These are phyloP conservation scores for Raja brachyura DNA, from an alignment of 2,113 vertebrate species.

Conservation along the genomic window DNA sequence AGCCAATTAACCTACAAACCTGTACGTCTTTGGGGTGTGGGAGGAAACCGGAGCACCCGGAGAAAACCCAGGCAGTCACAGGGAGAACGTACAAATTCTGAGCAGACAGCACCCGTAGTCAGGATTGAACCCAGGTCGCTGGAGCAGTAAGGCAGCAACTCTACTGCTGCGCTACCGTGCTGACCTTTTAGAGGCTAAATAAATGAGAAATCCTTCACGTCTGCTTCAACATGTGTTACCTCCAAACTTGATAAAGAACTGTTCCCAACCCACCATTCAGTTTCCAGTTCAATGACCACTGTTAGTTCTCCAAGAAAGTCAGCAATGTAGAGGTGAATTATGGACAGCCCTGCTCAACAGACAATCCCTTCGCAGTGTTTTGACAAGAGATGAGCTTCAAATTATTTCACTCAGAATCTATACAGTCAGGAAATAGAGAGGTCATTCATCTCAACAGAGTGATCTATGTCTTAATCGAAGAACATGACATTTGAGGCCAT, in stretches of 20 bases:
- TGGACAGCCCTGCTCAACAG: not conserved
- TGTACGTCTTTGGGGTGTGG: no score
- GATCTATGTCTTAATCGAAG: not conserved
- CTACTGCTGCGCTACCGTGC: no score
- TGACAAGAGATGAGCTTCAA: not conserved
- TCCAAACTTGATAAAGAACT: not conserved
- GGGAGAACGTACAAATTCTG: no score
- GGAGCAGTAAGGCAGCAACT: no score
- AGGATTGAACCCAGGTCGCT: no score
- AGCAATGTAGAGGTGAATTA: not conserved
- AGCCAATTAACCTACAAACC: no score
- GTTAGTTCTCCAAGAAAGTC: not conserved
- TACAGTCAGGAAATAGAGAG: not conserved
- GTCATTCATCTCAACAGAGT: not conserved
- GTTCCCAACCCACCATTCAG: not conserved
- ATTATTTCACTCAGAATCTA: not conserved
- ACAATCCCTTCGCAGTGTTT: not conserved
- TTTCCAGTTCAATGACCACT: not conserved
- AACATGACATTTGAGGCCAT: not conserved
- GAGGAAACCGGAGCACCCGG: no score
- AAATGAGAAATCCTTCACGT: not conserved
- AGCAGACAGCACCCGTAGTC: no score
- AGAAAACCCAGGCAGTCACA: no score
- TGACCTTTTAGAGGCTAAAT: not conserved
- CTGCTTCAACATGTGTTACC: not conserved